These are phyloP conservation scores for Epinotia nisella DNA, from an alignment of 2,888 invertebrate species.

Conservation along the genomic window DNA sequence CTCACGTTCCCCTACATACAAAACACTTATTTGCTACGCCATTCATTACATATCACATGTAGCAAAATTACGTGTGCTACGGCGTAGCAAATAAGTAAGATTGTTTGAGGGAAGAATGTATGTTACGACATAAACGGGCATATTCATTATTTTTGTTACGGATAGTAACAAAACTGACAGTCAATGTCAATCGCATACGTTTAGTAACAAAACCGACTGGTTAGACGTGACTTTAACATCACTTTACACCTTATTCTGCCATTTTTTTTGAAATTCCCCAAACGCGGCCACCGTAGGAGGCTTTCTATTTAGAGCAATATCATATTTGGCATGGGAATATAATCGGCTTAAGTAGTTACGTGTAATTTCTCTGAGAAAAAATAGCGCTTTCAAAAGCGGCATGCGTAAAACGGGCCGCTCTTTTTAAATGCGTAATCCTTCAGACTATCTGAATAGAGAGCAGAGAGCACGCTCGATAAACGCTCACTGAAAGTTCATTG, in stretches of 20 bases:
- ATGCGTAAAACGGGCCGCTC: slow-evolving; percentile 22
- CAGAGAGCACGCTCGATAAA: slow-evolving; percentile 10
- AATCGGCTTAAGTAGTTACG: slow-evolving; percentile 9
- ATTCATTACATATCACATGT: too few relatives aligned
- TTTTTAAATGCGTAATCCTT: slow-evolving; percentile 32
- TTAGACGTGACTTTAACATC: too few relatives aligned
- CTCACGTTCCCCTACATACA: too few relatives aligned
- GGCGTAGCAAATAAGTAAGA: not conserved
- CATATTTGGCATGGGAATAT: not conserved
- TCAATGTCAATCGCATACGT: too few relatives aligned
- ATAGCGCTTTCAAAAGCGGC: slow-evolving; percentile 4
- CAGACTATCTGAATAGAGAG: slow-evolving; percentile 26
- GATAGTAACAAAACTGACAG: too few relatives aligned
- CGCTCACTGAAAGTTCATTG: slow-evolving; percentile 17
- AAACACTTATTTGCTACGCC: too few relatives aligned
- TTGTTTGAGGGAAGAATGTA: not conserved
- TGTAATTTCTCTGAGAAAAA: slow-evolving; percentile 15
- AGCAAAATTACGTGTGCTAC: not conserved
- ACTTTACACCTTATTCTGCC: too few relatives aligned
- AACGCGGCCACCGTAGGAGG: not conserved
- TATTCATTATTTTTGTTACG: too few relatives aligned
- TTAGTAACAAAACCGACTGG: too few relatives aligned
- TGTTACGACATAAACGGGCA: not conserved
- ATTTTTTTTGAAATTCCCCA: too few relatives aligned
- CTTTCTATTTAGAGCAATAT: not conserved